Evolutionary conservation across 2,113 vertebrate species (phyloP).

Genomic region (Leptocoma aspasia): DNA sequence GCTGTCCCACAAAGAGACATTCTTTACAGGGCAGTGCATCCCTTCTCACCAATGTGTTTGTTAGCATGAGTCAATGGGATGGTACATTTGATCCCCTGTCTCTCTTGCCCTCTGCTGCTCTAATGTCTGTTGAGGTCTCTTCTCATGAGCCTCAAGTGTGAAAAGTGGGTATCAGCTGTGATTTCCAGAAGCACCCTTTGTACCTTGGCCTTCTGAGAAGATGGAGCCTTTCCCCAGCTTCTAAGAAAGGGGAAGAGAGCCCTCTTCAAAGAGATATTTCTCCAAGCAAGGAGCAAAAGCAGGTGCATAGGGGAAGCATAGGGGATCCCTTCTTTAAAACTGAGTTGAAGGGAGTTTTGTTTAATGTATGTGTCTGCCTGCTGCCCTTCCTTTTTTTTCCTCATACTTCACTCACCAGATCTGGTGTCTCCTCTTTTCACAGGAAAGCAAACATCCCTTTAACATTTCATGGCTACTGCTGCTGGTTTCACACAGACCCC

Average conservation of each 20-base stretch:
- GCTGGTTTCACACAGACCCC: background rate
- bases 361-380: background rate
- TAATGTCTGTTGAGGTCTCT: background rate
- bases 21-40: background rate
- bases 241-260: background rate
- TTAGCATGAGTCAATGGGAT: background rate
- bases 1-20: background rate
- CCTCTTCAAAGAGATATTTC: background rate
- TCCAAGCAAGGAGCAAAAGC: background rate
- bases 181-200: background rate
- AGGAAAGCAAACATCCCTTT: background rate
- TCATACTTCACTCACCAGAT: background rate
- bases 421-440: background rate
- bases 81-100: background rate
- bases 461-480: fast-evolving
- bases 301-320: background rate
- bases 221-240: background rate
- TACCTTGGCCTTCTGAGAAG: background rate
- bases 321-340: no score
- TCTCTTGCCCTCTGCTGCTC: background rate
- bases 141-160: background rate
- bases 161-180: background rate
- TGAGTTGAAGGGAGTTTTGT: background rate
- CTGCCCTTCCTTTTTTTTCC: background rate
- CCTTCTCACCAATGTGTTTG: background rate